These are phyloP conservation scores for Trilocha varians DNA, from an alignment of 2,888 invertebrate species.

Conservation along the genomic window DNA sequence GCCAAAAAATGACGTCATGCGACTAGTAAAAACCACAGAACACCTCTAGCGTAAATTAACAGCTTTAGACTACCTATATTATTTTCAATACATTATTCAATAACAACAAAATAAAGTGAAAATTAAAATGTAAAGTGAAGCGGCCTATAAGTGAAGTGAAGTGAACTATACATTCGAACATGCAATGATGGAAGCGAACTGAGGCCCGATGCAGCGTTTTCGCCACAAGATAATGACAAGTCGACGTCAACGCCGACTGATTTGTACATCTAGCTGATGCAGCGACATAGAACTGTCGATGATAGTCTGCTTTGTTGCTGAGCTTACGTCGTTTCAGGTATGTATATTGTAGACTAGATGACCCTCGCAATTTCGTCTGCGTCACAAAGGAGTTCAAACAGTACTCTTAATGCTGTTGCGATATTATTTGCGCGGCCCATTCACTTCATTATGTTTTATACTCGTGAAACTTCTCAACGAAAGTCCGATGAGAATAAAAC, in stretches of 20 bases:
- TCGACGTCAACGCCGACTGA: conserved; percentile 63
- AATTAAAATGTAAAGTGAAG: conserved; percentile 3
- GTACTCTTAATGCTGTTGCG: too few relatives aligned
- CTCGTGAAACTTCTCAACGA: too few relatives aligned
- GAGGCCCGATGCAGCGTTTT: conserved; percentile 37
- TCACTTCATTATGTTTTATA: too few relatives aligned
- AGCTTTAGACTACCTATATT: too few relatives aligned
- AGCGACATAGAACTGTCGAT: conserved; percentile 64
- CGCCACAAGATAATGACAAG: conserved; percentile 45
- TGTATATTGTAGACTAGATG: conserved; percentile 19
- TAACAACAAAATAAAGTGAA: not conserved
- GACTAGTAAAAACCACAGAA: too few relatives aligned
- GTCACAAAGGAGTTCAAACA: too few relatives aligned
- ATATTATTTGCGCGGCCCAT: too few relatives aligned
- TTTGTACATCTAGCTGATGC: conserved; percentile 59
- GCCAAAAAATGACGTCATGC: too few relatives aligned
- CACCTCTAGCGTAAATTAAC: too few relatives aligned
- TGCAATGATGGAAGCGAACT: conserved; percentile 24
- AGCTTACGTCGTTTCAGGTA: conserved; percentile 70
- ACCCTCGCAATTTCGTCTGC: too few relatives aligned
- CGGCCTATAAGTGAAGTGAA: conserved; percentile 35
- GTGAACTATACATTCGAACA: conserved; percentile 29
- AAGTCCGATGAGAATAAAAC: too few relatives aligned
- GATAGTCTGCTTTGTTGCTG: conserved; percentile 72
- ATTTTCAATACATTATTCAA: not conserved